Evolutionary conservation across 2,113 vertebrate species (phyloP).

Genomic region (Microcebus jonahi): DNA sequence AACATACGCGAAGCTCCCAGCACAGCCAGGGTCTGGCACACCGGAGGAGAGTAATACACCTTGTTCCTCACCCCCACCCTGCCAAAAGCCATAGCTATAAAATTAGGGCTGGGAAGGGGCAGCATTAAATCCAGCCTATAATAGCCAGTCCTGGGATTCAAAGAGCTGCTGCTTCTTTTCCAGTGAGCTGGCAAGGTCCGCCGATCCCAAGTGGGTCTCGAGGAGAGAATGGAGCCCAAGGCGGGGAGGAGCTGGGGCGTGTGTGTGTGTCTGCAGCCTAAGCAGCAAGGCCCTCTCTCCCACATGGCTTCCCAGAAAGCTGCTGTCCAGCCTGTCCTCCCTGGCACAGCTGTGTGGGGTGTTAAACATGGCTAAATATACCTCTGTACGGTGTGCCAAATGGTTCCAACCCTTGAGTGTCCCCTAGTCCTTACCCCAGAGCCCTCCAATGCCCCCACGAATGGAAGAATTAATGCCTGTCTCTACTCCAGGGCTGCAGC

Average conservation of each 20-base stretch:
- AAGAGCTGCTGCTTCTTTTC: neutral
- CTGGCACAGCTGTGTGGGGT: neutral
- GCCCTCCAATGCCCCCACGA: neutral
- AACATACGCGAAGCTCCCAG: neutral
- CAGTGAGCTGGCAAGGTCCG: neutral
- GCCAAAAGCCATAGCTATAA: neutral
- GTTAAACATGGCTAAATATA: neutral
- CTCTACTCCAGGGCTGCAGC: neutral
- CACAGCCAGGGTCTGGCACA: rapidly evolving
- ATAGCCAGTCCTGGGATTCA: neutral
- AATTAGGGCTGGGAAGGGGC: neutral
- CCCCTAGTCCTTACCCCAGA: neutral
- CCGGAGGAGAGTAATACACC: neutral
- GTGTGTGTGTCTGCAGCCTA: neutral
- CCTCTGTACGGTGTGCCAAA: neutral
- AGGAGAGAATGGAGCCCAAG: neutral
- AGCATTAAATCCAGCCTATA: neutral
- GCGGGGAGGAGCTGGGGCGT: neutral
- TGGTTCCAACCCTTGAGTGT: neutral
- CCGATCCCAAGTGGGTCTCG: neutral
- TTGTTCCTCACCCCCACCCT: neutral
- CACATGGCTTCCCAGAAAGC: neutral
- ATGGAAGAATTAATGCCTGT: neutral
- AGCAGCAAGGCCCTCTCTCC: neutral
- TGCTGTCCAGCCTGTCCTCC: neutral